Evolutionary conservation across 1,140 invertebrate species (phyloP).

Genomic region (Drosophila arawakana): DNA sequence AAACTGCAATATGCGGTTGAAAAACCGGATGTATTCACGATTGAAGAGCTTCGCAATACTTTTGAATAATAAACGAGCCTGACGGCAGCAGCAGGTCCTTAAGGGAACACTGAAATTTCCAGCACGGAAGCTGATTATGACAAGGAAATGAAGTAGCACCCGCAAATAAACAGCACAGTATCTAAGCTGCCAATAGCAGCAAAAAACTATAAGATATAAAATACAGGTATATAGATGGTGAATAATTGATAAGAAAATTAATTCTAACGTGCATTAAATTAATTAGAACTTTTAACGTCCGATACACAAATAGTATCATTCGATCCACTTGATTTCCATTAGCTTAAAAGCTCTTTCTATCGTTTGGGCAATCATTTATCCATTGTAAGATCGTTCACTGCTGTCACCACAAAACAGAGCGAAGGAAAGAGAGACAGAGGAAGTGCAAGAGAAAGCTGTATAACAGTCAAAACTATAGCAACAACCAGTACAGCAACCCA

Average conservation of each 20-base stretch:
- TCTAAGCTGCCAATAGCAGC: background rate
- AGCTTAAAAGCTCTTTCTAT: conserved; percentile 18
- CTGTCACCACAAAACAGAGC: conserved; percentile 31
- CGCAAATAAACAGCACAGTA: conserved; percentile 9
- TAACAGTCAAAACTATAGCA: conserved; percentile 6
- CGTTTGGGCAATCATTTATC: conserved; percentile 32
- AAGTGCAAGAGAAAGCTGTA: background rate
- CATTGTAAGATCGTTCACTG: conserved; percentile 35
- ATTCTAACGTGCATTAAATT: conserved; percentile 4
- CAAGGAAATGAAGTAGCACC: conserved; percentile 61
- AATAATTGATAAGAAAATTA: background rate
- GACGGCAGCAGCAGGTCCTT: conserved; percentile 44
- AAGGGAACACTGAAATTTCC: conserved; percentile 41
- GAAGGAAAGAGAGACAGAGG: background rate
- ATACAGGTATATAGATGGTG: background rate
- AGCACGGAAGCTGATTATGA: conserved; percentile 63
- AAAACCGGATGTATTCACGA: conserved; percentile 69
- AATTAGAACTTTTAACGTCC: background rate
- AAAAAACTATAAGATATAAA: background rate
- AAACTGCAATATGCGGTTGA: conserved; percentile 72
- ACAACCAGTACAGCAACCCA: conserved; percentile 47
- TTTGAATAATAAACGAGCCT: conserved; percentile 46
- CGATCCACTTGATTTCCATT: conserved; percentile 22
- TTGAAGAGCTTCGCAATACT: conserved; percentile 35
- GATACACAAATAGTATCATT: background rate